A percentile compares a stretch with the other conserved stretches of the same genome.
These are phyloP conservation scores for Charaxes varanes DNA, from an alignment of 1,140 invertebrate species.

Conservation along the genomic window DNA sequence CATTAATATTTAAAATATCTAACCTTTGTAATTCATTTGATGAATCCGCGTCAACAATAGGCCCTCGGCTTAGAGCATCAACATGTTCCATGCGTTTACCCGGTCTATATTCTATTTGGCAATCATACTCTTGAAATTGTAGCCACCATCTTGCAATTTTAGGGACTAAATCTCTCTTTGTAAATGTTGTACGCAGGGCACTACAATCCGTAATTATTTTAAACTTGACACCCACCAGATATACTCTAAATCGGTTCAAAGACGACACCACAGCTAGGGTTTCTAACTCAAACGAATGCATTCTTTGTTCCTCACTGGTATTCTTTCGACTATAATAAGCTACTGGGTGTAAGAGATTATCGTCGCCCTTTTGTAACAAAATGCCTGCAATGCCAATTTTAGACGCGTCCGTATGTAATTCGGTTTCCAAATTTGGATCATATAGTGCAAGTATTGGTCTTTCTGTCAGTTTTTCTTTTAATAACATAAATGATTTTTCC, in stretches of 20 bases:
- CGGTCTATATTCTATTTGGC: constrained; percentile 38
- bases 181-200: constrained; percentile 32
- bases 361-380: constrained; percentile 18
- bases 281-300: constrained; percentile 46
- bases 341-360: constrained; percentile 31
- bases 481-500: constrained; percentile 2
- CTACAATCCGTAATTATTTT: constrained; percentile 57
- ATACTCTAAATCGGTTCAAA: constrained; percentile 41
- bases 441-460: constrained; percentile 20
- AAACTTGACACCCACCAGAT: constrained; percentile 47
- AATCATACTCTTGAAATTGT: constrained; percentile 36
- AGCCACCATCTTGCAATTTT: constrained; percentile 45
- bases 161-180: constrained; percentile 36
- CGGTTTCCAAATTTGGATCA: constrained; percentile 16
- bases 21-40: too few species aligned
- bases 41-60: constrained; percentile 19
- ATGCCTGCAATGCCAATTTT: constrained; percentile 27
- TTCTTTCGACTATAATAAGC: constrained; percentile 45
- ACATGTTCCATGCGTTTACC: constrained; percentile 36
- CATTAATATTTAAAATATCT: too few species aligned
- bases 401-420: constrained; percentile 43
- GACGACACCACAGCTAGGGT: constrained; percentile 38
- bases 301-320: constrained; percentile 32
- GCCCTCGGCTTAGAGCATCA: constrained; percentile 31
- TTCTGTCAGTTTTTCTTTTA: background rate